Evolutionary conservation across 2,797 vertebrate genomes (phyloP), one percentile per base, ranked within the genome.

Genomic region (Sebastes aleutianus): DNA sequence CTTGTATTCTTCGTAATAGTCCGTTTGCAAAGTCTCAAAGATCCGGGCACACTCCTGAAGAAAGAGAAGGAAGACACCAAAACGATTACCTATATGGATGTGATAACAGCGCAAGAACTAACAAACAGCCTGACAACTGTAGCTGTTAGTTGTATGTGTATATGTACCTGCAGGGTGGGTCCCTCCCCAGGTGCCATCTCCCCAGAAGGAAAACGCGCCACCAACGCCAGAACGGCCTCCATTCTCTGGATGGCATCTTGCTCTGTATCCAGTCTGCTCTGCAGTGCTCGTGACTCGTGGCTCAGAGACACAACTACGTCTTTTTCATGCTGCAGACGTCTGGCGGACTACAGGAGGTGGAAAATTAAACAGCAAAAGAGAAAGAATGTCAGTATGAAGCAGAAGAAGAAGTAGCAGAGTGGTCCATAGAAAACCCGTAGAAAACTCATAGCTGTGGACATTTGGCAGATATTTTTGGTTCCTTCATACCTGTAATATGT

Each of bases 1-100:
- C 24, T 98, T 96, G 88, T 99, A 99, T 89, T 99, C 99, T 87
- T 99, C 97, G 0, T 98, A 98, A 92, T 97, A 99, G 68, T 98
- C 97, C n/a, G 96, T 97, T 87, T 98, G 98, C 36, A 99, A 95
- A 0, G 96, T 98, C 91, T 98, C 96, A 57, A 99, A 99, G 75
- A 98, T 88, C 26, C 73, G 95, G 0, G 96, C 97, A 7, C 98
- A 99, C 90, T 99, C 98, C 4, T 95, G 34, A 34, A 80, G 14
- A 80, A 47, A 86, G 36, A 68, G 16, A 67, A 43, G 7, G 4
- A 69, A 74, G 68, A 4, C 43, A 70, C 6, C 2, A 3, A 65
- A 56, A 73, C 20, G 58, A 29, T 79, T 8, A 72, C 1, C 1
- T 6, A 27, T 54, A 10, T 50, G 3, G 8, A 50, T 36, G 24